Percentiles rank a stretch among this genome's conserved stretches.
phyloP scores from a whole-genome alignment of 2,888 invertebrate species.

The Clistopyga incitator region DNA sequence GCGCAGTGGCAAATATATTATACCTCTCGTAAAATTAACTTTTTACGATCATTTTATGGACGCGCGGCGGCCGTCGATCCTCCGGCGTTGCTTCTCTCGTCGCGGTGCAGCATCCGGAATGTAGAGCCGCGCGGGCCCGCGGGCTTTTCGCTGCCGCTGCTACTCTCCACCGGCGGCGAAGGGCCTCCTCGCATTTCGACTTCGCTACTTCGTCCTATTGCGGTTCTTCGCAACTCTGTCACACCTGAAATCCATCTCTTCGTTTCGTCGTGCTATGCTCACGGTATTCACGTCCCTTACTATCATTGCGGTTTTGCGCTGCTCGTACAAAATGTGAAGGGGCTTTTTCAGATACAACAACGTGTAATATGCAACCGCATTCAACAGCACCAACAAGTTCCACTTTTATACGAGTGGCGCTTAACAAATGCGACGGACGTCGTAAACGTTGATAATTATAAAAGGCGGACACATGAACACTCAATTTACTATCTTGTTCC shows the following conservation, averaged over 20 bases:
- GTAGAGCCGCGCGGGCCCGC: slow-evolving; percentile 52
- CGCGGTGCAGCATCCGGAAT: slow-evolving; percentile 62
- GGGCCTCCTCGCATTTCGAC: slow-evolving; percentile 23
- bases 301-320: not conserved
- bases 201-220: not conserved
- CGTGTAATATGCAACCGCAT: slow-evolving; percentile 6
- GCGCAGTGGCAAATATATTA: slow-evolving; percentile 84
- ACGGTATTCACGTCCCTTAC: not conserved
- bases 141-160: slow-evolving; percentile 48
- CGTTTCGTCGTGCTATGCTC: not conserved
- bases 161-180: slow-evolving; percentile 50
- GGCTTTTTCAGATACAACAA: not conserved
- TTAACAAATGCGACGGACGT: slow-evolving; percentile 21
- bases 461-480: not conserved
- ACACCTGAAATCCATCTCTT: slow-evolving; percentile 29
- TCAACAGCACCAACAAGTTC: slow-evolving; percentile 23
- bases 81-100: slow-evolving; percentile 67
- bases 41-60: slow-evolving; percentile 85
- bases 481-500: not conserved
- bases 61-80: slow-evolving; percentile 81
- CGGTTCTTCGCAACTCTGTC: slow-evolving; percentile 14
- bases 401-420: slow-evolving; percentile 9
- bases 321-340: not conserved
- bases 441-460: slow-evolving; percentile 30
- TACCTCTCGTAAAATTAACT: slow-evolving; percentile 85